These are phyloP conservation scores for Microtus ochrogaster DNA, from an alignment of 2,113 vertebrate genomes.

Conservation along the genomic window DNA sequence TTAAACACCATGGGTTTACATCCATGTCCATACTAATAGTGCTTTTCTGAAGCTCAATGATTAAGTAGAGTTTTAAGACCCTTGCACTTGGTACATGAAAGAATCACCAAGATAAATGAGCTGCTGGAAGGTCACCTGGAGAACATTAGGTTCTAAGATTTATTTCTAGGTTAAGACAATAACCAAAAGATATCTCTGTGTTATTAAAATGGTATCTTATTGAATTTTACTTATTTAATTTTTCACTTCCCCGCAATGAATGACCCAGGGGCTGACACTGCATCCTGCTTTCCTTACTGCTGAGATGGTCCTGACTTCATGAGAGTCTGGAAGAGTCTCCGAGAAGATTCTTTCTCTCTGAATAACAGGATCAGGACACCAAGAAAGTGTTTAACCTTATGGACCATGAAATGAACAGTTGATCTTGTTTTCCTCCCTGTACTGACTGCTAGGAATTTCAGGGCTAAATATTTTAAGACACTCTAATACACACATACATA, in stretches of 20 bases:
- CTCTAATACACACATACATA: not conserved
- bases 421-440: not conserved
- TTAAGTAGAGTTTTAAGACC: constrained; percentile 14
- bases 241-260: not conserved
- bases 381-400: not conserved
- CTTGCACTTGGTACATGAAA: not conserved
- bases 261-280: not conserved
- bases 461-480: not conserved
- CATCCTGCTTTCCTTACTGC: not conserved
- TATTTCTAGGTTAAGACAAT: not conserved
- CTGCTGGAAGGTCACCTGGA: not conserved
- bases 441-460: not conserved
- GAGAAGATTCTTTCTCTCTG: not conserved
- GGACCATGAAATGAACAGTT: constrained; percentile 13
- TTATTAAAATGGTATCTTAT: not conserved
- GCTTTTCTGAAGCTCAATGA: not conserved
- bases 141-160: not conserved
- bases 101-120: not conserved
- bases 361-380: not conserved
- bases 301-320: not conserved
- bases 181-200: not conserved
- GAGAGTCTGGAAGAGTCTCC: not conserved
- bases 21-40: not conserved
- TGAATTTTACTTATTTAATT: not conserved
- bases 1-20: not conserved